Base-by-base conservation (phyloP, 2,797 vertebrate genomes). In the Malacoctenus gilli region DNA sequence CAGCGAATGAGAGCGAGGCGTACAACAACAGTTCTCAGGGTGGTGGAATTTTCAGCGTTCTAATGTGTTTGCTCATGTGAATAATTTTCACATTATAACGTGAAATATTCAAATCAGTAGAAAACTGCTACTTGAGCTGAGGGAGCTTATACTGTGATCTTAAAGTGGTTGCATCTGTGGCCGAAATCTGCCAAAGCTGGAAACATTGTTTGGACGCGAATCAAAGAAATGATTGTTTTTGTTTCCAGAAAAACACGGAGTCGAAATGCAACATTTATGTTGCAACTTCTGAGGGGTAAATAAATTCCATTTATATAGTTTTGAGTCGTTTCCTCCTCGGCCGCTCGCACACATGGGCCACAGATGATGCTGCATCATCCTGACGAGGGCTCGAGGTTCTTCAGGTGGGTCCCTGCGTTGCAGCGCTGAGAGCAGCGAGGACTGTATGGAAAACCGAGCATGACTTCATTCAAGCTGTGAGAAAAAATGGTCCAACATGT, bases 151-250 rank as follows among this genome's bases (percentile, higher is more conserved):
- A 48, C 48, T 64, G 66, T 36, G 12, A 30, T 61, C 55, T 75
- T 50, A 44, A 71, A 79, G 52, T 50, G 49, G 46, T 58, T 68
- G 62, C 73, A 72, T 70, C 50, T 77, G n/a, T n/a, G n/a, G n/a
- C n/a, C n/a, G n/a, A n/a, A n/a, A n/a, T n/a, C n/a, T n/a, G n/a
- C n/a, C n/a, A n/a, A n/a, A n/a, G n/a, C n/a, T n/a, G n/a, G n/a
- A n/a, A n/a, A n/a, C n/a, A n/a, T n/a, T n/a, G 56, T 62, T 68
- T 63, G 63, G 70, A 59, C 1, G 4, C 25, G 53, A 74, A 63
- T 72, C 28, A 71, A 65, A 65, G 20, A 11, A 38, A 62, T 49
- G 37, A 44, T 25, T 44, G 43, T n/a, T n/a, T n/a, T n/a, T n/a
- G 18, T 46, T 34, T 43, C 40, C 30, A 32, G 62, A 59, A 19